Percentiles rank a stretch among this genome's conserved stretches.
Evolutionary conservation across 2,113 vertebrate genomes (phyloP).

Genomic region (Narcine bancroftii): DNA sequence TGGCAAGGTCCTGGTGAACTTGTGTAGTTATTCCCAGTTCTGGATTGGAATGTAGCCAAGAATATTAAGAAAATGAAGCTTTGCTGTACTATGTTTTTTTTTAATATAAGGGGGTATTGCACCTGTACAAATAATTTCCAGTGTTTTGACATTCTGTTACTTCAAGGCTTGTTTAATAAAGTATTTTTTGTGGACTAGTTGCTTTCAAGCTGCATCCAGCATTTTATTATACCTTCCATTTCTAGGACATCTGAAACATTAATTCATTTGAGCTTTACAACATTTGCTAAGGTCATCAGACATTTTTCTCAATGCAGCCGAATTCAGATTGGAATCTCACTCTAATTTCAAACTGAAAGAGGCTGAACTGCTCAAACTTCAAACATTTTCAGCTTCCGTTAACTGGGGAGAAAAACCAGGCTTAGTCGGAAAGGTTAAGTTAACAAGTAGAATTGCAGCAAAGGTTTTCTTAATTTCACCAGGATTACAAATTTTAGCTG

Average conservation of each 20-base stretch:
- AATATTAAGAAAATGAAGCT: not conserved
- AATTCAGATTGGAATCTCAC: not conserved
- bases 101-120: not conserved
- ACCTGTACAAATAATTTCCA: conserved; percentile 15
- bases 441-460: not conserved
- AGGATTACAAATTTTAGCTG: not conserved
- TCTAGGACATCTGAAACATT: not conserved
- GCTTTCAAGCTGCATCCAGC: not conserved
- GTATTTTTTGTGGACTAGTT: not conserved
- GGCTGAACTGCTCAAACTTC: not conserved
- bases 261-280: not conserved
- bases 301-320: not conserved
- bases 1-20: no score
- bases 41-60: not conserved
- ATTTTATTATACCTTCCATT: not conserved
- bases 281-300: not conserved
- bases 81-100: not conserved
- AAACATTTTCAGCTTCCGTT: conserved; percentile 4
- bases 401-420: not conserved
- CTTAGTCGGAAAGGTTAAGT: not conserved
- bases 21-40: not conserved
- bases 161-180: conserved; percentile 16
- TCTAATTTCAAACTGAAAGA: not conserved
- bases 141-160: not conserved
- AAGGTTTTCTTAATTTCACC: not conserved